Evolutionary conservation across 2,888 invertebrate species (phyloP), one percentile per base, ranked within the genome.

Genomic region (Brachyptera putata): DNA sequence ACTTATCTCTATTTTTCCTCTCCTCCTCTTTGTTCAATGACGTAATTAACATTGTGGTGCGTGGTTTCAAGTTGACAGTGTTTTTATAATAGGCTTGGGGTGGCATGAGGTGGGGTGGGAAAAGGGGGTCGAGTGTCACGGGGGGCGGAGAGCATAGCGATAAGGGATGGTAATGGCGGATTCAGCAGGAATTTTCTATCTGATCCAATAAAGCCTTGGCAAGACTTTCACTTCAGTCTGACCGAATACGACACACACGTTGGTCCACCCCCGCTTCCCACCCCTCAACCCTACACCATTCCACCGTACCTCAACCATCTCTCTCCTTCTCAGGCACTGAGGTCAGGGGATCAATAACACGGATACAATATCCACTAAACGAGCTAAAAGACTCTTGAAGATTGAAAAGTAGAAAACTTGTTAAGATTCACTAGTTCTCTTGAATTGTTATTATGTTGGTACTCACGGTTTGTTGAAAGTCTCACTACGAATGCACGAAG

Each of bases 161-260:
- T 18, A 46, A 46, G 46, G 21, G 46, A 24, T 18, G 46, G 46
- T 46, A 46, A 36, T 53, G 53, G 34, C 22, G 53, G 57, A 63
- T 60, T 63, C 63, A 58, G 60, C 63, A 60, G 55, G 63, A 63
- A 63, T 63, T 63, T 60, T 58, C 57, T 63, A 57, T 60, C 58
- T 53, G 59, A 60, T 63, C 63, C 60, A 63, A 63, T 63, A 63
- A 62, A 62, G 39, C 59, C 34, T 53, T 53, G 53, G 53, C 53
- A 53, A 53, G 53, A 53, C 18, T 53, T 34, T 53, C 36, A 18
- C 13, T 21, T n/a, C 36, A 21, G 22, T 34, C n/a, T 36, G 53
- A 53, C 34, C 36, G 13, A 21, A 53, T 24, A 46, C 46, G 21
- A 46, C 46, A 46, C 46, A 46, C 46, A 24, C 22, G 53, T 11